A percentile compares a stretch with the other conserved stretches of the same genome.
These are phyloP conservation scores for Bombyx huttoni DNA, from an alignment of 2,888 invertebrate species.

Conservation along the genomic window DNA sequence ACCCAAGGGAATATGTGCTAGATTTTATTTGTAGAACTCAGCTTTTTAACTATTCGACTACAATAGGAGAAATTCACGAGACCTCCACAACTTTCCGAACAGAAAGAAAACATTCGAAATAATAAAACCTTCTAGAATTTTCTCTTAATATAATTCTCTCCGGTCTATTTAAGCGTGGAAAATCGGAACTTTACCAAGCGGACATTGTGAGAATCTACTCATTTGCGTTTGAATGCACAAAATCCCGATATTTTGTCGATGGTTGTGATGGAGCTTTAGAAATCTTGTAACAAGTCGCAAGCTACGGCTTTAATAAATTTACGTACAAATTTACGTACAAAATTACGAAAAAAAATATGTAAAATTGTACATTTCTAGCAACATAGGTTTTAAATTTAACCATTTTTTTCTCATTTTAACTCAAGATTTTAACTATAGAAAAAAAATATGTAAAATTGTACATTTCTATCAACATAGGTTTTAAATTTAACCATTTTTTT, in stretches of 20 bases:
- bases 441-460: no score
- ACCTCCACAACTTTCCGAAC: neutral
- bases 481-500: no score
- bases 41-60: no score
- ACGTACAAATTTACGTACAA: neutral
- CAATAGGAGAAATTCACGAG: neutral
- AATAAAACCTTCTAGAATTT: neutral
- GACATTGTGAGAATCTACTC: slow-evolving; percentile 9
- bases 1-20: no score
- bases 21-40: no score
- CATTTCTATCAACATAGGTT: no score
- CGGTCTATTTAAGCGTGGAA: slow-evolving; percentile 11
- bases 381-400: no score
- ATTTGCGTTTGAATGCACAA: slow-evolving; percentile 27
- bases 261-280: neutral
- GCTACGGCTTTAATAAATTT: neutral
- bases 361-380: no score
- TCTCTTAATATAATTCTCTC: slow-evolving; percentile 9
- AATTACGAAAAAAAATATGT: no score
- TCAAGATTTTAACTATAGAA: no score
- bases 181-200: slow-evolving; percentile 17
- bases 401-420: no score
- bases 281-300: neutral
- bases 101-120: neutral
- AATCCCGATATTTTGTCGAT: slow-evolving; percentile 19